Base-by-base conservation (phyloP, 92 coral and sea anemone genomes). In the Epizoanthus ramosus region DNA sequence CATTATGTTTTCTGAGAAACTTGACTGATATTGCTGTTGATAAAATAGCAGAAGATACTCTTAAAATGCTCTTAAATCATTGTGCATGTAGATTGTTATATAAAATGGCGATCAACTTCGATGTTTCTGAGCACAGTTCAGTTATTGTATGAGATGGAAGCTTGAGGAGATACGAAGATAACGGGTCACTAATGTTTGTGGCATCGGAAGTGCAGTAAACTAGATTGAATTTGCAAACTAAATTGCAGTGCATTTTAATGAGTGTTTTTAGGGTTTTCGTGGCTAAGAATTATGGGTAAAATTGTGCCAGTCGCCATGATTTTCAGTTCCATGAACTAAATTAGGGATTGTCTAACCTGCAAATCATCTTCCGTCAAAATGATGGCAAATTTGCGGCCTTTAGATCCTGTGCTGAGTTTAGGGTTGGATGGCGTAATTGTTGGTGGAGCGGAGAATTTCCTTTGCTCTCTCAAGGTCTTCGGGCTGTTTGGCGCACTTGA, bases 401-500 rank as follows among this genome's bases (percentile, higher is more conserved):
- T 33, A 15, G 17, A 18, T 23, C 39, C 71, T 0, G 71, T 7
- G 17, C 19, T 65, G 45, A 3, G n/a, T n/a, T 23, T 39, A 15
- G 39, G 71, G 2, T 2, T 31, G 6, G 13, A 5, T 31, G 71
- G 28, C 71, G 0, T 65, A 41, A 16, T 0, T 16, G 39, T 0
- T 67, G 47, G 1, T 7, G 72, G 72, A 25, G 23, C 47, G 0
- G 72, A 67, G 6, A 67, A 10, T 4, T 67, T 67, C 31, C 72
- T 67, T 3, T 67, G n/a, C 50, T 67, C 50, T 5, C 22, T 37
- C 2, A 33, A 8, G 31, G 39, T 25, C 19, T 14, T 19, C 2
- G 71, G 71, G 47, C 71, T 66, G 71, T 41, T 15, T 25, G 71
- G 71, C 39, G 17, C 57, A 39, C 50, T 39, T 39, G 81, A 39